Evolutionary conservation across 1,140 invertebrate genomes (phyloP).

Genomic region (Luehdorfia chinensis): DNA sequence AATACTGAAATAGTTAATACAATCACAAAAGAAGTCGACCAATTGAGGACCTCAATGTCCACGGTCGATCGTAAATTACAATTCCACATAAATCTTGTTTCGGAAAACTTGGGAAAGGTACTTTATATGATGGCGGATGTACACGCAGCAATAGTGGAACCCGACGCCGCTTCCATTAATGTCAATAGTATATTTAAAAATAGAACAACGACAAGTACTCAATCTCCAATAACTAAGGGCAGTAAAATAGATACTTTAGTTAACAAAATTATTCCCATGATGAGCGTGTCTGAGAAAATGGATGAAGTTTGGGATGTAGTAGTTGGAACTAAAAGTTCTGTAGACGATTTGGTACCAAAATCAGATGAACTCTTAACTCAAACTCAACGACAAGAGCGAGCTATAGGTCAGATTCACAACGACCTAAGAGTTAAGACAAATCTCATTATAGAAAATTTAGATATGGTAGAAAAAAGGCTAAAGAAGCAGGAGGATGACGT

Average conservation of each 20-base stretch:
- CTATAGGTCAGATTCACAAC: slow-evolving; percentile 91
- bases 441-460: slow-evolving; percentile 91
- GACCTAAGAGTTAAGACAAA: slow-evolving; percentile 89
- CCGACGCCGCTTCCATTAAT: slow-evolving; percentile 72
- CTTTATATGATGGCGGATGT: slow-evolving; percentile 87
- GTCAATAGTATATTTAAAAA: slow-evolving; percentile 71
- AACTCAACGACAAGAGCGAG: slow-evolving; percentile 90
- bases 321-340: slow-evolving; percentile 90
- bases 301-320: slow-evolving; percentile 93
- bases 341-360: slow-evolving; percentile 89
- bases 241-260: slow-evolving; percentile 88
- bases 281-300: slow-evolving; percentile 92
- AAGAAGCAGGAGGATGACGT: slow-evolving; percentile 90
- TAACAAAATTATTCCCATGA: slow-evolving; percentile 87
- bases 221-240: slow-evolving; percentile 76
- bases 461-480: slow-evolving; percentile 88
- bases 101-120: slow-evolving; percentile 87
- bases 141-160: slow-evolving; percentile 87
- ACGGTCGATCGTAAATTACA: slow-evolving; percentile 89
- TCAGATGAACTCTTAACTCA: slow-evolving; percentile 90
- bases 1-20: slow-evolving; percentile 87
- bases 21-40: slow-evolving; percentile 85
- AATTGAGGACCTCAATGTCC: slow-evolving; percentile 84
- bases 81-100: slow-evolving; percentile 89
- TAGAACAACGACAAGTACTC: slow-evolving; percentile 74